Conservation (phyloP, 2,888 invertebrate species). For the Homarus gammarus region DNA sequence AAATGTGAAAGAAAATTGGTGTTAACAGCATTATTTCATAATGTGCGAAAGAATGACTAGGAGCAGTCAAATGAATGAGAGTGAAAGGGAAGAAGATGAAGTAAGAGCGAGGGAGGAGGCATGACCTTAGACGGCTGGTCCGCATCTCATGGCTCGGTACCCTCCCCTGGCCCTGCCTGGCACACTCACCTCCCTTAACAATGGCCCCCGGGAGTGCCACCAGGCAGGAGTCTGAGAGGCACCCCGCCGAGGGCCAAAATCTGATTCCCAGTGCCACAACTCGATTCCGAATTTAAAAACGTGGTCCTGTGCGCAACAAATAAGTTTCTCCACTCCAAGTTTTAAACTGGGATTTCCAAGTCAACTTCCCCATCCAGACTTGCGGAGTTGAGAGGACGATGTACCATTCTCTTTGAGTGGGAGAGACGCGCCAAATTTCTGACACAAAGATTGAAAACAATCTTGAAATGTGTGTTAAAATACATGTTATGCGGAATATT, state of each 20-base stretch:
- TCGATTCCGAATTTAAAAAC: conserved; percentile 53
- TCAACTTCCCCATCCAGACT: conserved; percentile 28
- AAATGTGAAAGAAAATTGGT: no score
- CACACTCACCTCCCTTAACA: neutral
- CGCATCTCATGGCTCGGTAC: no score
- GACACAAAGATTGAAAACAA: no score
- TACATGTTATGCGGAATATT: no score
- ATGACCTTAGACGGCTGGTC: no score
- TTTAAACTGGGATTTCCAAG: conserved; percentile 30
- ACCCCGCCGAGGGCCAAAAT: conserved; percentile 30
- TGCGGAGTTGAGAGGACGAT: neutral
- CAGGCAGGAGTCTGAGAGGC: neutral
- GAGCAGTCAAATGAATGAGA: conserved; percentile 1
- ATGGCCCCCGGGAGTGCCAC: neutral
- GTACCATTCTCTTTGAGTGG: conserved; percentile 3
- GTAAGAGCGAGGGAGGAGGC: conserved; percentile 8
- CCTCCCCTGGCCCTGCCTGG: neutral
- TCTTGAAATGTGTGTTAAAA: no score
- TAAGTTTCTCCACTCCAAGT: conserved; percentile 11
- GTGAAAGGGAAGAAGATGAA: conserved; percentile 17
- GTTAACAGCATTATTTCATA: no score
- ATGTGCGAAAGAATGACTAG: neutral
- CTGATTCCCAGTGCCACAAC: conserved; percentile 48
- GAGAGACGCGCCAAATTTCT: no score
- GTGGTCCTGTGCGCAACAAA: conserved; percentile 31